A percentile compares a stretch with the other conserved stretches of the same genome.
Evolutionary conservation across 2,888 invertebrate genomes (phyloP).

Genomic region (Lymantria dispar): DNA sequence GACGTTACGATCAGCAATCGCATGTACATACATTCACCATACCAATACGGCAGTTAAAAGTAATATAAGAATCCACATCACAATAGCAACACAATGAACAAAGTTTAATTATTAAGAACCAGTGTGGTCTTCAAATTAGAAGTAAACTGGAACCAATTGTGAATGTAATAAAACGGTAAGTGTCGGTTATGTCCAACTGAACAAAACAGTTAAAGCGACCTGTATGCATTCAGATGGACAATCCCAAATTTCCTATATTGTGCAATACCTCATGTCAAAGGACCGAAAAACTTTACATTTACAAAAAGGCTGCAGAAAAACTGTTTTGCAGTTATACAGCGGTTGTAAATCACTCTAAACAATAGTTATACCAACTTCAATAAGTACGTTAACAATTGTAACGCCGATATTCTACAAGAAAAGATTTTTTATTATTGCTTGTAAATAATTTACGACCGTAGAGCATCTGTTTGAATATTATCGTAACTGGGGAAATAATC

Average conservation of each 20-base stretch:
- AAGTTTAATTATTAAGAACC: slow-evolving; percentile 16
- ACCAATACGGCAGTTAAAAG: too few species aligned
- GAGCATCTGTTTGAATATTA: slow-evolving; percentile 38
- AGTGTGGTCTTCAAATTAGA: slow-evolving; percentile 39
- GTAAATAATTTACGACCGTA: slow-evolving; percentile 38
- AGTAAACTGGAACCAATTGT: slow-evolving; percentile 77
- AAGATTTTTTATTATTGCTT: slow-evolving; percentile 37
- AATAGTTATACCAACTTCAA: slow-evolving; percentile 51
- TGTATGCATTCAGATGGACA: slow-evolving; percentile 57
- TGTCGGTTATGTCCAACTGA: slow-evolving; percentile 61
- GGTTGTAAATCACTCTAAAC: slow-evolving; percentile 69
- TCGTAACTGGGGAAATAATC: slow-evolving; percentile 1
- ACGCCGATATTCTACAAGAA: slow-evolving; percentile 30
- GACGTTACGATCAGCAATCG: too few species aligned
- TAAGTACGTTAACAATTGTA: slow-evolving; percentile 44
- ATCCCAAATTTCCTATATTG: slow-evolving; percentile 59
- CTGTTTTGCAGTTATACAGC: slow-evolving; percentile 45
- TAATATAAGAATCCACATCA: background rate
- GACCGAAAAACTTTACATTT: slow-evolving; percentile 67
- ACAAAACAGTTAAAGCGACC: slow-evolving; percentile 68
- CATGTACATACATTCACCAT: too few species aligned
- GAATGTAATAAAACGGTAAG: slow-evolving; percentile 69
- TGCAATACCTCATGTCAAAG: slow-evolving; percentile 70
- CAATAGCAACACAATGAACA: slow-evolving; percentile 19
- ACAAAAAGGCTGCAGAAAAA: slow-evolving; percentile 63